These are phyloP conservation scores for Phalanger gymnotis DNA, from an alignment of 2,797 vertebrate species.

Conservation along the genomic window DNA sequence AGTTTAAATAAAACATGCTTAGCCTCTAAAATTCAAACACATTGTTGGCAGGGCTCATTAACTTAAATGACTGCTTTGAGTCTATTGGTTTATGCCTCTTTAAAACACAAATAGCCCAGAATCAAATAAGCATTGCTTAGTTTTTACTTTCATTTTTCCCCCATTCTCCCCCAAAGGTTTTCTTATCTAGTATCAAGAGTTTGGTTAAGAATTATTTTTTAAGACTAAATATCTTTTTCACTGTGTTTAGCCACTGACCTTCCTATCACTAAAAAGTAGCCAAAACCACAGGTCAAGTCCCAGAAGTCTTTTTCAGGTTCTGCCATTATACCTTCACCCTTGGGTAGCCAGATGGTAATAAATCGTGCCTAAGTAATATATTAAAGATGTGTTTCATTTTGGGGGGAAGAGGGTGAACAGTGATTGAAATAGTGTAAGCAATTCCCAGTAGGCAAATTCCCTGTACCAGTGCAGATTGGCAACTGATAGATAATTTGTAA, in stretches of 20 bases:
- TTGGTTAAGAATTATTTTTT: neutral
- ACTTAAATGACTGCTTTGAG: slow-evolving; percentile 59
- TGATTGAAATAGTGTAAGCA: neutral
- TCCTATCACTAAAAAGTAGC: neutral
- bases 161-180: slow-evolving; percentile 3
- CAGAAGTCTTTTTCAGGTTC: neutral
- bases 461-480: neutral
- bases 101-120: slow-evolving; percentile 52
- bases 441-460: neutral
- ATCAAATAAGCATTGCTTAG: slow-evolving; percentile 57
- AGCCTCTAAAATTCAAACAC: slow-evolving; percentile 46
- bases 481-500: neutral
- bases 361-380: neutral
- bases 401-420: neutral
- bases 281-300: neutral
- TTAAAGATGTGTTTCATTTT: neutral
- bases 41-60: slow-evolving; percentile 61
- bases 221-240: neutral
- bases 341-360: neutral
- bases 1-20: slow-evolving; percentile 17
- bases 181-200: slow-evolving; percentile 30
- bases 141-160: neutral
- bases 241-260: neutral
- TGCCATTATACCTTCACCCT: neutral
- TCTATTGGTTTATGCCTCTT: slow-evolving; percentile 42